Evolutionary conservation across 2,113 vertebrate genomes (phyloP).

Genomic region (Picathartes gymnocephalus): DNA sequence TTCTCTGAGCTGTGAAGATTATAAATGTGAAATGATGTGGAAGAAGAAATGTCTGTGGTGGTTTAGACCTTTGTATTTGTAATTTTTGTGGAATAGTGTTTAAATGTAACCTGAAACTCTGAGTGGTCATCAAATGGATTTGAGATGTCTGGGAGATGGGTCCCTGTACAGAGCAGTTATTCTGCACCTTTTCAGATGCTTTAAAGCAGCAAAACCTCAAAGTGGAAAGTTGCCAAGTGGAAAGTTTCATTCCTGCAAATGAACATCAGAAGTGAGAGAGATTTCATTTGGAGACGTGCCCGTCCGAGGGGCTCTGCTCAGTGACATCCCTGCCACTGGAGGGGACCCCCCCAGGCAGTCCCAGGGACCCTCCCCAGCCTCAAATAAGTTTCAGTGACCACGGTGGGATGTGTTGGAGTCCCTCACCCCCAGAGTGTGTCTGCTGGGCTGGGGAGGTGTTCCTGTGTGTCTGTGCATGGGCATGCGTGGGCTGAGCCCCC

Average conservation of each 20-base stretch:
- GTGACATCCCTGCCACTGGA: neutral
- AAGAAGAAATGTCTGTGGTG: neutral
- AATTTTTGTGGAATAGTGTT: neutral
- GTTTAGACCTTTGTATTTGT: neutral
- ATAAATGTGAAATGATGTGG: neutral
- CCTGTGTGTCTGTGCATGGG: conserved; percentile 49
- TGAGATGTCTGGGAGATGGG: conserved; percentile 16
- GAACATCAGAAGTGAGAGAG: neutral
- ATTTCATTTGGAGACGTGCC: neutral
- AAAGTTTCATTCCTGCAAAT: neutral
- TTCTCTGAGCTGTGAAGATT: neutral
- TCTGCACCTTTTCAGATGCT: neutral
- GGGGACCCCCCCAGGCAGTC: neutral
- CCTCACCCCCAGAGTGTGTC: neutral
- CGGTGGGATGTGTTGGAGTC: neutral
- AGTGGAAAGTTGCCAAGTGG: fast-evolving
- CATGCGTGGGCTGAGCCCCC: neutral
- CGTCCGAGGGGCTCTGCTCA: fast-evolving
- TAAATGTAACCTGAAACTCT: neutral
- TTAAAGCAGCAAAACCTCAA: neutral
- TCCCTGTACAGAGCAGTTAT: neutral
- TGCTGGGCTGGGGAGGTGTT: neutral
- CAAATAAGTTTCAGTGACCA: conserved; percentile 11
- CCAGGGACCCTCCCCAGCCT: neutral
- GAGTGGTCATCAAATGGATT: conserved; percentile 36